Percentiles rank a stretch among this genome's conserved stretches.
These are phyloP conservation scores for Penaeus indicus DNA, from an alignment of 1,140 invertebrate species.

Conservation along the genomic window DNA sequence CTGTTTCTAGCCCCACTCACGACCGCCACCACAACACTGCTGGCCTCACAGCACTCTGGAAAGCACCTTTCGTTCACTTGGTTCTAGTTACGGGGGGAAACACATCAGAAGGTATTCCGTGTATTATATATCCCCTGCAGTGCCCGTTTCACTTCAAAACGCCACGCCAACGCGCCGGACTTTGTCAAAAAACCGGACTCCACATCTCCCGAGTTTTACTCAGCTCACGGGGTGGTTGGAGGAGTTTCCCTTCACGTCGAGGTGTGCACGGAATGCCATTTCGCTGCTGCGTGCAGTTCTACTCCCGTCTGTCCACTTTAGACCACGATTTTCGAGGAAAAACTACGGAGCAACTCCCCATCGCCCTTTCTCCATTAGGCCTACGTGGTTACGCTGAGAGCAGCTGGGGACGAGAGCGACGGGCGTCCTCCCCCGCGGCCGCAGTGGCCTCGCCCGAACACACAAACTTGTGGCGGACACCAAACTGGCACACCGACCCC, in stretches of 20 bases:
- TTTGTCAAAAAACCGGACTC: constrained; percentile 57
- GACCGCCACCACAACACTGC: too few species aligned
- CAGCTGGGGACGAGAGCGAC: constrained; percentile 50
- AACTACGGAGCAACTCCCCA: constrained; percentile 46
- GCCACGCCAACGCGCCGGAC: constrained; percentile 53
- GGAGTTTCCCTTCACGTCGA: not conserved
- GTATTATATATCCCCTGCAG: not conserved
- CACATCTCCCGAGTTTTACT: constrained; percentile 43
- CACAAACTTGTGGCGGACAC: constrained; percentile 62
- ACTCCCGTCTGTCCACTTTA: constrained; percentile 13
- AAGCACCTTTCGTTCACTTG: not conserved
- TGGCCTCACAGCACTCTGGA: too few species aligned
- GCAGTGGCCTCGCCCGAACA: constrained; percentile 54
- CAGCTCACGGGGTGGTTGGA: constrained; percentile 5
- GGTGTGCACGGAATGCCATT: constrained; percentile 27
- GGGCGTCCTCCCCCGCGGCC: constrained; percentile 15
- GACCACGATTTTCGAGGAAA: constrained; percentile 1
- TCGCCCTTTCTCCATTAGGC: constrained; percentile 50
- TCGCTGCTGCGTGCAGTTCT: not conserved
- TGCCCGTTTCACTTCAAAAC: constrained; percentile 54
- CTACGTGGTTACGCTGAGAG: constrained; percentile 61
- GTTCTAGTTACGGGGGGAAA: not conserved
- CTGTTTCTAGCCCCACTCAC: too few species aligned
- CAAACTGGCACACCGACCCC: constrained; percentile 61
- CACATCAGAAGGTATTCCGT: not conserved